Percentiles rank a stretch among this genome's conserved stretches.
These are phyloP conservation scores for Anolis apletophallus DNA, from an alignment of 2,797 vertebrate species.

Conservation along the genomic window DNA sequence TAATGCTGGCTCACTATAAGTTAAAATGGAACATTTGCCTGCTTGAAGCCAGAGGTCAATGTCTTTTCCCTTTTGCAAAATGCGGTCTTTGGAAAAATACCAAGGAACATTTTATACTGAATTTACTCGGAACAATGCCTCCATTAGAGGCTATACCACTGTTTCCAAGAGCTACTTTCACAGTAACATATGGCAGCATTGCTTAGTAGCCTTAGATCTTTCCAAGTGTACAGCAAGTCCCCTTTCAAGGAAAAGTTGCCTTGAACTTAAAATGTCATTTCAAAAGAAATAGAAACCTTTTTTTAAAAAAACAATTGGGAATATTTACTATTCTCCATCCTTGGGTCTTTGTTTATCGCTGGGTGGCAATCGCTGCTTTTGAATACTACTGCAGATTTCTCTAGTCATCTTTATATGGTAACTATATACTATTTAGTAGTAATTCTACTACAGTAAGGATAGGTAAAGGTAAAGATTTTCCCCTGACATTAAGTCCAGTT, in stretches of 20 bases:
- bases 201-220: slow-evolving; percentile 56
- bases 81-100: slow-evolving; percentile 47
- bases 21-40: slow-evolving; percentile 43
- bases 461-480: too few species aligned
- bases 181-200: slow-evolving; percentile 35
- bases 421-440: not conserved
- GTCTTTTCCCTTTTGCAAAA: slow-evolving; percentile 56
- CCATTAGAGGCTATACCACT: slow-evolving; percentile 63
- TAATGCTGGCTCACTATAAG: slow-evolving; percentile 45
- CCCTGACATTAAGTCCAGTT: too few species aligned
- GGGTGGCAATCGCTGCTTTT: not conserved
- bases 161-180: slow-evolving; percentile 56
- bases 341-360: not conserved
- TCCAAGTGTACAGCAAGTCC: slow-evolving; percentile 36
- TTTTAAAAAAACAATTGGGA: not conserved
- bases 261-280: slow-evolving; percentile 56
- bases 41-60: slow-evolving; percentile 47
- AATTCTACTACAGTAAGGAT: not conserved
- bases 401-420: not conserved
- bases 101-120: not conserved
- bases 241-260: slow-evolving; percentile 52
- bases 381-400: not conserved
- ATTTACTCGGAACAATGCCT: slow-evolving; percentile 68
- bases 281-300: slow-evolving; percentile 45
- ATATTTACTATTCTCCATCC: not conserved